Percentiles rank a stretch among this genome's conserved stretches.
These are phyloP conservation scores for Pterostichus niger DNA, from an alignment of 2,888 invertebrate species.

Conservation along the genomic window DNA sequence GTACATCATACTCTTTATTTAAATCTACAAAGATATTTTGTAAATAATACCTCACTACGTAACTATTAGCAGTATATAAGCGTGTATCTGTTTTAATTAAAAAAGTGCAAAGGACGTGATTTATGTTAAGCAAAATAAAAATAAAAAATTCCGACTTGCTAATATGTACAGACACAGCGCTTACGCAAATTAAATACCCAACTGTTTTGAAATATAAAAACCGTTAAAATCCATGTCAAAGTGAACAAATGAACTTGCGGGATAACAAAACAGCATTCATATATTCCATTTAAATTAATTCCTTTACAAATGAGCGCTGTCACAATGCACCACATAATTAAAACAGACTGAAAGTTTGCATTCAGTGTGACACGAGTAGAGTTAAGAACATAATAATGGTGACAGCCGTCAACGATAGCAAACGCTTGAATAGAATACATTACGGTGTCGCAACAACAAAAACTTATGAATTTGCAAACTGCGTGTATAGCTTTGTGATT, in stretches of 20 bases:
- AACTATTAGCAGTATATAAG: neutral
- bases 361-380: slow-evolving; percentile 10
- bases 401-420: slow-evolving; percentile 8
- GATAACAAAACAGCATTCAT: slow-evolving; percentile 15
- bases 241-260: neutral
- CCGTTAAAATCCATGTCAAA: slow-evolving; percentile 11
- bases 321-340: slow-evolving; percentile 37
- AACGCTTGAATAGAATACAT: slow-evolving; percentile 16
- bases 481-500: slow-evolving; percentile 14
- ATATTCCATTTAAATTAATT: slow-evolving; percentile 36
- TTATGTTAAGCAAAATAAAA: slow-evolving; percentile 2
- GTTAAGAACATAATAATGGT: slow-evolving; percentile 42
- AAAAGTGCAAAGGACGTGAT: slow-evolving; percentile 2
- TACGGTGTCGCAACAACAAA: slow-evolving; percentile 15
- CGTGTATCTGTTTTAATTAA: neutral
- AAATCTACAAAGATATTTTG: neutral
- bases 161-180: slow-evolving; percentile 3
- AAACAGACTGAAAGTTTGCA: slow-evolving; percentile 36
- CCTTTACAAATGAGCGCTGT: slow-evolving; percentile 14
- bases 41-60: neutral
- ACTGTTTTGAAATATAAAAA: slow-evolving; percentile 25
- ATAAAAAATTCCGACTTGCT: slow-evolving; percentile 2
- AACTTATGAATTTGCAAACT: slow-evolving; percentile 37
- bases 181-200: slow-evolving; percentile 13
- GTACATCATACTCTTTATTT: too few species aligned